Evolutionary conservation across 2,113 vertebrate species (phyloP), one percentile per base, ranked within the genome.

Genomic region (Lophochroa leadbeateri): DNA sequence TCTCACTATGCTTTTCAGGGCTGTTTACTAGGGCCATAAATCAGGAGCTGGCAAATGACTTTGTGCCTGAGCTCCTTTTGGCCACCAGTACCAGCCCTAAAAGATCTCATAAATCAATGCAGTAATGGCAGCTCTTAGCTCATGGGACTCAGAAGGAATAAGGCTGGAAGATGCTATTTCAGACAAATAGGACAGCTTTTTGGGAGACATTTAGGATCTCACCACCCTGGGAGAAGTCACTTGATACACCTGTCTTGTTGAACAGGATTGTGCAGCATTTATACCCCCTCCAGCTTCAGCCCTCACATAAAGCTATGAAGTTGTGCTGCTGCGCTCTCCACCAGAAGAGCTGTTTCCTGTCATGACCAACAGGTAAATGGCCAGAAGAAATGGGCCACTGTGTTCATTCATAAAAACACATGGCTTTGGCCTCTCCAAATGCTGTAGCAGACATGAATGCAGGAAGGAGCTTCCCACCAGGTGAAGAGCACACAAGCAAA

Each of bases 21-120:
- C 65, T 82, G 28, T 64, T 92, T 79, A 41, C 84, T 44, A 39
- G 37, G 46, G 29, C 78, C 72, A 94, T 86, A 92, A 97, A 94
- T 96, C 93, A 96, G 80, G 33, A 86, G n/a, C 67, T 78, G 78
- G 75, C 50, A 87, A 91, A 92, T 61, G 21, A 81, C 61, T 91
- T 90, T 95, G 86, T 93, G 50, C 21, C 70, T 33, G 44, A 94
- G 77, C 15, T 92, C 81, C 75, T 92, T 69, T 74, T 46, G 39
- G 60, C 46, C 86, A 95, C 69, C 61, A 70, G 17, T 20, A 75
- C 23, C 82, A 92, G 90, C 44, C 60, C 52, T 82, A 52, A 90
- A 92, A 78, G 16, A 63, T 28, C 13, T 35, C 58, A 88, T 61
- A 91, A 90, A 95, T 91, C 72, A 91, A 9, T 20, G 28, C 55